Evolutionary conservation across 2,888 invertebrate species (phyloP), one percentile per base, ranked within the genome.

Genomic region (Eudemis profundana): DNA sequence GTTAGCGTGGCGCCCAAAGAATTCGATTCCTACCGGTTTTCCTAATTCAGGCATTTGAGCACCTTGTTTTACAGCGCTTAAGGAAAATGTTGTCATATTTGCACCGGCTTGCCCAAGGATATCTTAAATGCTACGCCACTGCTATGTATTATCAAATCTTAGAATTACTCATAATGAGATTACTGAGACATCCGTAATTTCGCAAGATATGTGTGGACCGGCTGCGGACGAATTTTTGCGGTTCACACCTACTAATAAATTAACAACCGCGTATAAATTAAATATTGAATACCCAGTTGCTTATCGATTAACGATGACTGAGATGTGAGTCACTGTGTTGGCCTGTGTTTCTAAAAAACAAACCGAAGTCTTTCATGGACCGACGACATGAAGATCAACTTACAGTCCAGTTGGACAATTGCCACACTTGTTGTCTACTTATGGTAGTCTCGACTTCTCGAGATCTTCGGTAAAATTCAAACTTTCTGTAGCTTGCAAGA

Each of bases 101-200:
- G n/a, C n/a, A n/a, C n/a, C n/a, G n/a, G n/a, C n/a, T n/a, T n/a
- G n/a, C n/a, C n/a, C n/a, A n/a, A n/a, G n/a, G n/a, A n/a, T n/a
- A n/a, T n/a, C n/a, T n/a, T n/a, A n/a, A n/a, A n/a, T n/a, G n/a
- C n/a, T n/a, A n/a, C n/a, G n/a, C n/a, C n/a, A n/a, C n/a, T n/a
- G 33, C 2, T 23, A 23, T 23, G 23, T 23, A 33, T 19, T 17
- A 44, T 44, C 44, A 21, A 10, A 44, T 44, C 12, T 44, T 4
- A 3, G 44, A 17, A 12, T 4, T 44, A 44, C 12, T 44, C 44
- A 44, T 44, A 44, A 44, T 44, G n/a, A 44, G 44, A 12, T 0
- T 44, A 44, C 19, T 44, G n/a, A 44, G 44, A 12, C 3, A 44
- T 44, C 19, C 44, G 12, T 19, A 21, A 44, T 44, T 44, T 19